Conservation (phyloP, 2,888 invertebrate species). For the Caenorhabditis afra region DNA sequence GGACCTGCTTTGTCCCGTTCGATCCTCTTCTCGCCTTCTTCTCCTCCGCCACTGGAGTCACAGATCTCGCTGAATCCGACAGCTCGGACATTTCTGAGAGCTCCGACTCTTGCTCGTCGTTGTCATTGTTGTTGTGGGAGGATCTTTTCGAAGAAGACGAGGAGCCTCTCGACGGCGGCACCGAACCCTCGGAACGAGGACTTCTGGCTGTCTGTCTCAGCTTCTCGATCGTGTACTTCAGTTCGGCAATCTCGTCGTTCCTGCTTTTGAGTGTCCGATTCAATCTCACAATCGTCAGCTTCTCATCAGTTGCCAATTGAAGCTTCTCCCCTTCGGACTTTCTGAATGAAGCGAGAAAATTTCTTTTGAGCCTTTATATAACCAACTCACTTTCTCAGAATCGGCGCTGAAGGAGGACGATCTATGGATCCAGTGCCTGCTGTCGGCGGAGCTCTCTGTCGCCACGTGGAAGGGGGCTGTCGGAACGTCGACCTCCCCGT, state of each 20-base stretch:
- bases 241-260: slow-evolving; percentile 62
- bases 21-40: slow-evolving; percentile 21
- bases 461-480: slow-evolving; percentile 45
- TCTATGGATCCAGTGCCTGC: slow-evolving; percentile 43
- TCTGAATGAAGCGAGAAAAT: slow-evolving; percentile 18
- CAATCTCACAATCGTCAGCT: slow-evolving; percentile 69
- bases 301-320: slow-evolving; percentile 62
- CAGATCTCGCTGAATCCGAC: slow-evolving; percentile 31
- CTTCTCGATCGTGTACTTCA: slow-evolving; percentile 65
- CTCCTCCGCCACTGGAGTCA: slow-evolving; percentile 29
- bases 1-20: slow-evolving; percentile 1
- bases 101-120: slow-evolving; percentile 28
- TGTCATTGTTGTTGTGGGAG: slow-evolving; percentile 41
- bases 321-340: slow-evolving; percentile 37
- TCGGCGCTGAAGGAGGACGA: slow-evolving; percentile 19
- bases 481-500: slow-evolving; percentile 67
- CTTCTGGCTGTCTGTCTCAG: slow-evolving; percentile 58
- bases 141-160: slow-evolving; percentile 37
- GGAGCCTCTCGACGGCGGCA: slow-evolving; percentile 29
- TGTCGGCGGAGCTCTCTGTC: slow-evolving; percentile 36
- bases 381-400: slow-evolving; percentile 42
- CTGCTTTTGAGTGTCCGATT: slow-evolving; percentile 67
- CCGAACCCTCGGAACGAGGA: slow-evolving; percentile 5
- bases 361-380: not conserved
- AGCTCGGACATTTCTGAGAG: slow-evolving; percentile 44